Conservation (phyloP, 2,113 vertebrate genomes). For the Xenopus borealis region DNA sequence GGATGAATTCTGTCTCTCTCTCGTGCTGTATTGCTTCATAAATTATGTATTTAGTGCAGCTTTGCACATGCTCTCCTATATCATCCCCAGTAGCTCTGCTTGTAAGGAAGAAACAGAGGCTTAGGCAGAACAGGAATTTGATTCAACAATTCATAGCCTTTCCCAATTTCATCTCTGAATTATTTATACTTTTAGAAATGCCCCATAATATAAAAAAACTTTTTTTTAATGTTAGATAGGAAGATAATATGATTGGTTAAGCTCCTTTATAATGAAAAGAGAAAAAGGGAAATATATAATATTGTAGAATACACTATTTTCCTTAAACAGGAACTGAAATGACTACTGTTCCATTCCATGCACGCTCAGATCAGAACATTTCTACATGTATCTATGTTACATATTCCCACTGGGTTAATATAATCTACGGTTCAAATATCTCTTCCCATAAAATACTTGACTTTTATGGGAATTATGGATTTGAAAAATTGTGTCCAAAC, state of each 20-base stretch:
- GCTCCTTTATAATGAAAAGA: too few relatives aligned
- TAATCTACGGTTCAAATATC: constrained; percentile 25
- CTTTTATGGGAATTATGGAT: too few relatives aligned
- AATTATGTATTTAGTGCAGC: background rate
- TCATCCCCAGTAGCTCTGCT: background rate
- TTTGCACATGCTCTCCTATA: background rate
- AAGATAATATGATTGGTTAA: background rate
- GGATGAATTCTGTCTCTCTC: too few relatives aligned
- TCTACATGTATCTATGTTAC: constrained; percentile 24
- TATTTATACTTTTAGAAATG: constrained; percentile 5
- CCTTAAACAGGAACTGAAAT: background rate
- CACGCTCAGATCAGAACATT: constrained; percentile 10
- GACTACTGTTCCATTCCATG: constrained; percentile 22
- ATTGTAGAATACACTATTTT: background rate
- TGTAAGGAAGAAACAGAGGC: background rate
- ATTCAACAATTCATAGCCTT: constrained; percentile 1
- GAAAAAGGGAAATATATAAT: constrained; percentile 20
- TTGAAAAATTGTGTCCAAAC: too few relatives aligned
- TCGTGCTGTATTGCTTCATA: too few relatives aligned
- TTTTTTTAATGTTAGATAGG: constrained; percentile 1
- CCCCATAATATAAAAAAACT: constrained; percentile 3
- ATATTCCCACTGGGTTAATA: constrained; percentile 13
- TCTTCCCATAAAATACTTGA: constrained; percentile 21
- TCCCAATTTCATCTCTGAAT: background rate
- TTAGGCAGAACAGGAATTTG: constrained; percentile 3